Evolutionary conservation across 2,113 vertebrate species (phyloP).

Genomic region (Catagonus wagneri): DNA sequence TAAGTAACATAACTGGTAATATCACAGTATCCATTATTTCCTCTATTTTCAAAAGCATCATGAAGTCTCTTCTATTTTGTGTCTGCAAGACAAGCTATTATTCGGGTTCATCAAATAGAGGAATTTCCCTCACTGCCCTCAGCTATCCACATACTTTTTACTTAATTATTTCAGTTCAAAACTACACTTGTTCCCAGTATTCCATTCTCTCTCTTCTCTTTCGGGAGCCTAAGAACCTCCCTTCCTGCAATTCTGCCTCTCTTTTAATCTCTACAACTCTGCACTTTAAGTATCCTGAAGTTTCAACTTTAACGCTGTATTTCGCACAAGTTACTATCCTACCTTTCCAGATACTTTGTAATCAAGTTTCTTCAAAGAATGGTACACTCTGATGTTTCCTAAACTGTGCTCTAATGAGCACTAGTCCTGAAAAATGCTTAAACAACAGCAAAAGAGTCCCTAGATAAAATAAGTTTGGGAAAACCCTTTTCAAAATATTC

Average conservation of each 20-base stretch:
- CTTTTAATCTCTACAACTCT: not conserved
- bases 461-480: not conserved
- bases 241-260: not conserved
- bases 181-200: not conserved
- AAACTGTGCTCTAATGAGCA: not conserved
- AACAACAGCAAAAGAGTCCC: not conserved
- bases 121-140: not conserved
- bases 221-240: not conserved
- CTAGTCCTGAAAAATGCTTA: not conserved
- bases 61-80: not conserved
- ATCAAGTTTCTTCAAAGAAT: not conserved
- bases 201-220: not conserved
- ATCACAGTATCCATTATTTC: not conserved
- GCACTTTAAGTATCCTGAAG: not conserved
- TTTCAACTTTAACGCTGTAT: not conserved
- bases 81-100: slow-evolving; percentile 8
- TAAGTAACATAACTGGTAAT: not conserved
- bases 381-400: not conserved
- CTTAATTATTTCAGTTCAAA: not conserved
- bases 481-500: not conserved
- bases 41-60: slow-evolving; percentile 27
- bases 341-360: not conserved
- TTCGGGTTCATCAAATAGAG: slow-evolving; percentile 18
- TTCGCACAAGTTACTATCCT: not conserved
- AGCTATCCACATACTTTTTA: too few species aligned